phyloP scores from a whole-genome alignment of 2,113 vertebrate genomes.

The Thymallus thymallus region DNA sequence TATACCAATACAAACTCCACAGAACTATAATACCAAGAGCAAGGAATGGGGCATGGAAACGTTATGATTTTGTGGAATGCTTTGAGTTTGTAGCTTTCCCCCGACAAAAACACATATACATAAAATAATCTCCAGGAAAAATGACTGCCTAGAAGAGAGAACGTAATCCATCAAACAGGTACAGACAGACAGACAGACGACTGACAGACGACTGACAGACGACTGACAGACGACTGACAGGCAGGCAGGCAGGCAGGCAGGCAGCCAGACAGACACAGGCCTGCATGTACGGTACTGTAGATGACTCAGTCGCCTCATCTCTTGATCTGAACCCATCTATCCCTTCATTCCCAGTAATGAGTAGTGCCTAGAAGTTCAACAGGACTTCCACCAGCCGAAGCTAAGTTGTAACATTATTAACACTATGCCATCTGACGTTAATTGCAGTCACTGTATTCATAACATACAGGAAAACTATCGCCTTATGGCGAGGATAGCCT shows the following conservation, averaged over 20 bases:
- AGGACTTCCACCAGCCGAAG: no score
- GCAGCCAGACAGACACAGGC: neutral
- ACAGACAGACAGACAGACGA: neutral
- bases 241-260: neutral
- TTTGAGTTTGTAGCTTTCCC: neutral
- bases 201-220: neutral
- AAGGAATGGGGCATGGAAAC: neutral
- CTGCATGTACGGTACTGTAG: no score
- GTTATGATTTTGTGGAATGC: conserved; percentile 9
- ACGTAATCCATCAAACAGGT: neutral
- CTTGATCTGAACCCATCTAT: conserved; percentile 28
- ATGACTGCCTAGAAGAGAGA: neutral
- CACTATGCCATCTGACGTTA: no score
- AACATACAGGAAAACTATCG: no score
- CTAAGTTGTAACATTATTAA: no score
- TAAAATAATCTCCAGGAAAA: neutral
- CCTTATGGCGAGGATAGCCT: no score
- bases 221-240: neutral
- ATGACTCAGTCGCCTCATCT: conserved; percentile 8
- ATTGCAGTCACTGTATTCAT: no score
- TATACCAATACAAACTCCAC: neutral
- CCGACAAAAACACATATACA: neutral
- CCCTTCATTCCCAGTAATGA: conserved; percentile 54
- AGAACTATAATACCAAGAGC: conserved; percentile 4
- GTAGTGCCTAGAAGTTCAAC: no score